These are phyloP conservation scores for Carcina quercana DNA, from an alignment of 2,888 invertebrate genomes.

Conservation along the genomic window DNA sequence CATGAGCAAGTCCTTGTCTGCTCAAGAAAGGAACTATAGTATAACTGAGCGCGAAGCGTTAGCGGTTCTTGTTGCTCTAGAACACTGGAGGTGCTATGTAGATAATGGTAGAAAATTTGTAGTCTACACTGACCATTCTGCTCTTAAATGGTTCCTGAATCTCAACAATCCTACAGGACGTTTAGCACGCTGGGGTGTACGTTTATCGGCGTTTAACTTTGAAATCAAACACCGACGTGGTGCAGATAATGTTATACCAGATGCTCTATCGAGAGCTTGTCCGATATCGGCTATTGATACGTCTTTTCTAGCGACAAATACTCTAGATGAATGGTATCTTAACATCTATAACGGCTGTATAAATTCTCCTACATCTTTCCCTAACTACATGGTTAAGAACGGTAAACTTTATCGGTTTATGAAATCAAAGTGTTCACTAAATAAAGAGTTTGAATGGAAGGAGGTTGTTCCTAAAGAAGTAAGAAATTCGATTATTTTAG, in stretches of 20 bases:
- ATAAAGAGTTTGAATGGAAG: too few relatives aligned
- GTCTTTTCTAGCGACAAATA: too few relatives aligned
- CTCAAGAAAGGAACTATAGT: neutral
- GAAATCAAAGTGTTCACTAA: too few relatives aligned
- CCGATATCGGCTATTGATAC: too few relatives aligned
- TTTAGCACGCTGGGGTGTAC: neutral
- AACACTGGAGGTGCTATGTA: neutral
- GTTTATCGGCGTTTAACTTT: neutral
- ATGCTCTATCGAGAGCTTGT: neutral
- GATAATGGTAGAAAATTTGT: neutral
- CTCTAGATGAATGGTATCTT: too few relatives aligned
- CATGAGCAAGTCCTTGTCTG: slow-evolving; percentile 3
- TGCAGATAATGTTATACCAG: neutral
- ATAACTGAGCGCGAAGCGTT: neutral
- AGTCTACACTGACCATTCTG: neutral
- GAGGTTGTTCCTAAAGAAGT: slow-evolving; percentile 6
- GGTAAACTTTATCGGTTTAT: too few relatives aligned
- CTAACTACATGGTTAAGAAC: too few relatives aligned
- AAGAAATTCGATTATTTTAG: slow-evolving; percentile 2
- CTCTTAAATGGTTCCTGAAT: neutral
- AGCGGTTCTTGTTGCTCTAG: neutral
- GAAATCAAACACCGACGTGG: neutral
- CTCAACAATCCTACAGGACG: neutral
- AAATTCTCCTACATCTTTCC: too few relatives aligned
- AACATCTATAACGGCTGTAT: too few relatives aligned